Evolutionary conservation across 2,888 invertebrate species (phyloP).

Genomic region (Andrena minutula): DNA sequence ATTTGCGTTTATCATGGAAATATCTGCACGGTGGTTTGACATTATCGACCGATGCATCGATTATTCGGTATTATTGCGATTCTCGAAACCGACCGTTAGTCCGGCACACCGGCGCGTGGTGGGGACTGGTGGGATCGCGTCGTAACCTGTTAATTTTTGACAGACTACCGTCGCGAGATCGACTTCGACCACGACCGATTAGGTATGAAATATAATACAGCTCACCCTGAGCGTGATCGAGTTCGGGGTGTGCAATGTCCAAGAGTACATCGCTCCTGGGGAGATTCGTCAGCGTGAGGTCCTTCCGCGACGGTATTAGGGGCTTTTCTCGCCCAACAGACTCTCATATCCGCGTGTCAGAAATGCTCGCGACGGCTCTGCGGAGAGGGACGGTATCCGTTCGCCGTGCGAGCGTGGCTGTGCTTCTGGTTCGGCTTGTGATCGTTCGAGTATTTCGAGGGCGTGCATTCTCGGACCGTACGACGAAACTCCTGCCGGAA

Average conservation of each 20-base stretch:
- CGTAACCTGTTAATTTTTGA: background rate
- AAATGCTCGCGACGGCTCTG: conserved; percentile 61
- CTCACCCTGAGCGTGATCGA: conserved; percentile 64
- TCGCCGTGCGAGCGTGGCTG: conserved; percentile 61
- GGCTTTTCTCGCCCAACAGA: conserved; percentile 58
- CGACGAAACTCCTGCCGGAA: conserved; percentile 90
- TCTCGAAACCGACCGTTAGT: background rate
- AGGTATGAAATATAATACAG: conserved; percentile 48
- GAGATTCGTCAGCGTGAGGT: conserved; percentile 47
- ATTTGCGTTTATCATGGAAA: background rate
- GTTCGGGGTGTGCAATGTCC: conserved; percentile 34
- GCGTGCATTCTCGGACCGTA: conserved; percentile 88
- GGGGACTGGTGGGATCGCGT: background rate
- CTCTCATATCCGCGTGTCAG: conserved; percentile 59
- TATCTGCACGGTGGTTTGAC: background rate
- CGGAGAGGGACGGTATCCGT: conserved; percentile 61
- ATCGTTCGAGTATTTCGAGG: conserved; percentile 52
- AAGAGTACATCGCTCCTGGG: conserved; percentile 43
- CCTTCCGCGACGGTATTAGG: conserved; percentile 36
- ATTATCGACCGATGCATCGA: conserved; percentile 15
- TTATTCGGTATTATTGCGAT: background rate
- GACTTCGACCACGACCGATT: conserved; percentile 19
- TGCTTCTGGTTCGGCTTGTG: conserved; percentile 46
- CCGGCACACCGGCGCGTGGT: too few relatives aligned
- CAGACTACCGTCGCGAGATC: background rate